A percentile compares a stretch with the other conserved stretches of the same genome.
Evolutionary conservation across 1,140 invertebrate species (phyloP).

Genomic region (Chlorops oryzae): DNA sequence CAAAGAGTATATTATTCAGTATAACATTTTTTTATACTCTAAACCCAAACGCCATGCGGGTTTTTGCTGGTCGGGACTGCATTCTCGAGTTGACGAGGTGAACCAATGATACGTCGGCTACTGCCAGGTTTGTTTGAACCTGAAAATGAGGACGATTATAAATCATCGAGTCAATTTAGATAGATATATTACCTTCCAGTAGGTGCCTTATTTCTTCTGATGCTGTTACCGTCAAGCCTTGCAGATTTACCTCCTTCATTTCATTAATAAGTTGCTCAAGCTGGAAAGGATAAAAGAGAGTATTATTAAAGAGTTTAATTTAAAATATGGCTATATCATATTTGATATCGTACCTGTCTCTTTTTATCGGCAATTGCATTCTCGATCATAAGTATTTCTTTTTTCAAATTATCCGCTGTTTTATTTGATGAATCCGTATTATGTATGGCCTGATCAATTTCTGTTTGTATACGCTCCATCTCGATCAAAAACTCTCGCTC

Average conservation of each 20-base stretch:
- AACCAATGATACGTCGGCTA: slow-evolving; percentile 82
- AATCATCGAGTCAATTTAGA: no score
- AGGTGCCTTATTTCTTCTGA: slow-evolving; percentile 74
- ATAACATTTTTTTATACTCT: no score
- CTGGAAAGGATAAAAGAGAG: slow-evolving; percentile 15
- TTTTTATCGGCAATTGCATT: slow-evolving; percentile 78
- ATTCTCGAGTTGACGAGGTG: slow-evolving; percentile 83
- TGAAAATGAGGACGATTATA: no score
- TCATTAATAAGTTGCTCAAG: slow-evolving; percentile 78
- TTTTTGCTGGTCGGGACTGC: slow-evolving; percentile 91
- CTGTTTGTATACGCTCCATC: slow-evolving; percentile 72
- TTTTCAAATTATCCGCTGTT: slow-evolving; percentile 71
- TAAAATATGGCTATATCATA: background rate
- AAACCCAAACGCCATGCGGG: slow-evolving; percentile 94
- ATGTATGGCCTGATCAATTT: slow-evolving; percentile 75
- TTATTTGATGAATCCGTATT: slow-evolving; percentile 73
- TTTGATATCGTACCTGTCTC: slow-evolving; percentile 50
- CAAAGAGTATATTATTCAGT: no score
- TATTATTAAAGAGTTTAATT: background rate
- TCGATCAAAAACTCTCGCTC: slow-evolving; percentile 70
- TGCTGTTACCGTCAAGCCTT: slow-evolving; percentile 76
- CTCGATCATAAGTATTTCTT: slow-evolving; percentile 70
- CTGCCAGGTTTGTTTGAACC: slow-evolving; percentile 78
- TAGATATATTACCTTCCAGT: slow-evolving; percentile 59
- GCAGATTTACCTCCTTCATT: slow-evolving; percentile 87